Conservation (phyloP, 2,888 invertebrate genomes). For the Drosophila hamatofila region DNA sequence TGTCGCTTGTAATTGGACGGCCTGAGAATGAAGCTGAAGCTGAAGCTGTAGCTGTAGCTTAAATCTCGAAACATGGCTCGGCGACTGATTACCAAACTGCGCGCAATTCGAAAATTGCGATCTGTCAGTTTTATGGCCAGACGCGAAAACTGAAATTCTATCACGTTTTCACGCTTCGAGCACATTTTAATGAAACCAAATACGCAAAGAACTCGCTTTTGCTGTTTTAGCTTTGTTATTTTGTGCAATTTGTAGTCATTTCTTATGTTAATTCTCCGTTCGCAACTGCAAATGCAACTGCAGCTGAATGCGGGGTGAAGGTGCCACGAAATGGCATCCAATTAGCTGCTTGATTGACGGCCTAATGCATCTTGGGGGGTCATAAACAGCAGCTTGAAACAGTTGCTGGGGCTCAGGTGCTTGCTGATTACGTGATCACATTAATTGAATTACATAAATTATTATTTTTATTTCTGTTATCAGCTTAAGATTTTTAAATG, state of each 20-base stretch:
- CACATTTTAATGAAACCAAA: constrained; percentile 69
- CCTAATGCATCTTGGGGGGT: constrained; percentile 48
- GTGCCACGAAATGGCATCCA: constrained; percentile 45
- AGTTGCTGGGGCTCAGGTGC: constrained; percentile 29
- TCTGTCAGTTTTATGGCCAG: constrained; percentile 60
- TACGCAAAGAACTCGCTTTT: constrained; percentile 40
- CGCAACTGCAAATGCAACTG: constrained; percentile 6
- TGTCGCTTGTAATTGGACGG: constrained; percentile 70
- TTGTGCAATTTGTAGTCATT: constrained; percentile 74
- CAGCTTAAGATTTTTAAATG: too few relatives aligned
- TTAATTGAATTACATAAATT: not conserved
- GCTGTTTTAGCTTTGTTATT: constrained; percentile 69
- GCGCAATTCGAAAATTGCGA: constrained; percentile 60
- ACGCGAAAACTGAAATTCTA: constrained; percentile 59
- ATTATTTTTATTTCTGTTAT: not conserved
- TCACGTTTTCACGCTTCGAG: constrained; percentile 78
- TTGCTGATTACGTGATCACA: constrained; percentile 17
- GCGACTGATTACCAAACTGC: constrained; percentile 60
- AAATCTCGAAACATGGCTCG: constrained; percentile 36
- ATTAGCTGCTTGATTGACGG: constrained; percentile 64
- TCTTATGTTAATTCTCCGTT: constrained; percentile 59
- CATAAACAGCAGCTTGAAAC: not conserved
- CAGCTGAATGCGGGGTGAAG: not conserved
- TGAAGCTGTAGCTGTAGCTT: too few relatives aligned
- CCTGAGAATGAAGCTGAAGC: constrained; percentile 31